Evolutionary conservation across 1,140 invertebrate species (phyloP).

Genomic region (Drosophila nebulosa): DNA sequence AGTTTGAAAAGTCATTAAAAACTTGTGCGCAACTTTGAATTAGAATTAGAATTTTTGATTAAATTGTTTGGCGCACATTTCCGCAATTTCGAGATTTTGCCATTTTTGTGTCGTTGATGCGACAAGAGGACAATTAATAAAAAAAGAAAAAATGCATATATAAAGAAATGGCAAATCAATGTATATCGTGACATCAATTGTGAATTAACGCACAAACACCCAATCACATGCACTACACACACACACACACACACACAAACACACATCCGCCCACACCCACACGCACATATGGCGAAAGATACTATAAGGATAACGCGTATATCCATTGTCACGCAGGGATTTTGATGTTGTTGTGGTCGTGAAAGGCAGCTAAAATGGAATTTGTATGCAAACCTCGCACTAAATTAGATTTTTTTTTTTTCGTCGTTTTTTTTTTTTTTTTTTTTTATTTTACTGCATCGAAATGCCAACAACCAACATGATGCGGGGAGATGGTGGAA

Average conservation of each 20-base stretch:
- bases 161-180: conserved; percentile 70
- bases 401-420: conserved; percentile 77
- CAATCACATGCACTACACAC: not conserved
- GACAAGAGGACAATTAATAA: conserved; percentile 69
- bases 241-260: conserved; percentile 4
- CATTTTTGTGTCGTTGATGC: not conserved
- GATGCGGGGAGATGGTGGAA: conserved; percentile 55
- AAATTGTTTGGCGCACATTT: conserved; percentile 49
- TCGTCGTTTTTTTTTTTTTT: conserved; percentile 46
- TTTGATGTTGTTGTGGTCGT: conserved; percentile 9
- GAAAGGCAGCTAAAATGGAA: conserved; percentile 11
- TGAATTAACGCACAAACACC: conserved; percentile 38
- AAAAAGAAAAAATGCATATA: conserved; percentile 76
- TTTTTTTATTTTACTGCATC: conserved; percentile 55
- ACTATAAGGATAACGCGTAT: conserved; percentile 13
- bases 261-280: not conserved
- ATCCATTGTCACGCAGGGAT: conserved; percentile 57
- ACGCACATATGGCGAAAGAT: not conserved
- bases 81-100: conserved; percentile 13
- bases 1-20: conserved; percentile 75
- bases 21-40: conserved; percentile 64
- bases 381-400: conserved; percentile 80
- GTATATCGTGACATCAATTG: conserved; percentile 80
- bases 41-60: conserved; percentile 69
- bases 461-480: conserved; percentile 41